Evolutionary conservation across 2,797 vertebrate species (phyloP), one percentile per base, ranked within the genome.

Genomic region (Tapera naevia): DNA sequence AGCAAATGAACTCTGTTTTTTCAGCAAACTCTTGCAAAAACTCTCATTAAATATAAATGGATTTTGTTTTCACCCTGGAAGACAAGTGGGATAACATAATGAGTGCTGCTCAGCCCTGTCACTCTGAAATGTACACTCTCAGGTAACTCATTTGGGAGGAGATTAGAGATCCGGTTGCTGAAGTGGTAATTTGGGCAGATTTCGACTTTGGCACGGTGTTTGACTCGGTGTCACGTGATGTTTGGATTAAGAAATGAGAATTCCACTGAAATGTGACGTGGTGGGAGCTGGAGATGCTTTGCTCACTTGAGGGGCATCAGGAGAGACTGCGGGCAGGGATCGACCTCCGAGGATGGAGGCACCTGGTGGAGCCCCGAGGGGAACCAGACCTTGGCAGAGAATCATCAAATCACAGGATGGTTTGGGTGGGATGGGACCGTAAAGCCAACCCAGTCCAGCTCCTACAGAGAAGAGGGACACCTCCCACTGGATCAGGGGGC

Each of bases 241-340:
- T 86, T 86, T 78, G 69, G 81, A 73, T 70, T 39, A 22, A 64
- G 76, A 69, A 58, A 50, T 32, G 33, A 72, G 50, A 86, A 21
- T 8, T 19, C 50, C 5, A 45, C 0, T 0, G 4, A 19, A 53
- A 45, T 27, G 62, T 69, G 61, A 28, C 43, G 2, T 2, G 22
- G 60, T 3, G 0, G 28, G 27, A 11, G 53, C 33, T 57, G 60
- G 12, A 50, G n/a, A 17, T 39, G 64, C 39, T 41, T 41, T 5
- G 12, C 1, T 6, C 32, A 11, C 0, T 2, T 5, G 17, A 58
- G n/a, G 32, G 30, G 32, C 1, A 3, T 53, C 5, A 3, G 11
- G 13, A 17, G 45, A 2, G 43, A 10, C 9, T 32, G n/a, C 5
- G 25, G 76, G 30, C 22, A 13, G n/a, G 58, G 58, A 16, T 13